Evolutionary conservation across 2,888 invertebrate species (phyloP), one percentile per base, ranked within the genome.

Genomic region (Leuctra nigra): DNA sequence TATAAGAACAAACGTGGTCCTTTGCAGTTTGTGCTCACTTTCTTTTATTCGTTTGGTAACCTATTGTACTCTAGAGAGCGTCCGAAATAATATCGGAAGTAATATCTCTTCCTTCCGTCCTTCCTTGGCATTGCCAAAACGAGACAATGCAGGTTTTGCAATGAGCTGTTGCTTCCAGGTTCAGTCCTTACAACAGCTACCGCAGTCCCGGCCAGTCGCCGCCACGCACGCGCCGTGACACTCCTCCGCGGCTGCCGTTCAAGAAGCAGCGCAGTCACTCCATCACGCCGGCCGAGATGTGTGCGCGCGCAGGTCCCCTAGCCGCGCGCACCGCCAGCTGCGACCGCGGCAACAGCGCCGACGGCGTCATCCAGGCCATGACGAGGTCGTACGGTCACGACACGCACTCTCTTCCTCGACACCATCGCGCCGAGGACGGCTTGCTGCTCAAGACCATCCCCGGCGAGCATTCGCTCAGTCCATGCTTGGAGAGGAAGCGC

Each of bases 181-280:
- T 50, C 56, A 71, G 67, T 61, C 68, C 69, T 3, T 64, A 62
- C 55, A 69, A 69, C 62, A 72, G 66, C 59, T 72, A 72, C 61
- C 66, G 67, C 22, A 75, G 74, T 64, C 77, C 79, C 38, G 77
- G 78, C 59, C 77, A 79, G 44, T 81, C 82, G 0, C 81, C 82
- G 1, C 79, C 81, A 1, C 69, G 78, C 33, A 70, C 69, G 36
- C 72, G 75, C 55, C 72, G 77, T 36, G 77, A 78, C 53, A 66
- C 68, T 1, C 71, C 73, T 1, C 73, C 74, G 0, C 67, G 73
- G 50, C 64, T 75, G 24, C 73, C 73, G 0, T 66, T 70, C 56
- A 74, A 83, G 66, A 83, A 83, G 66, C 87, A 89, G 69, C 77
- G 88, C 58, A 88, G 88, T n/a, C 86, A 88, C 67, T 88, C 88